Evolutionary conservation across 1,140 invertebrate genomes (phyloP), one percentile per base, ranked within the genome.

Genomic region (Octopus bimaculoides): DNA sequence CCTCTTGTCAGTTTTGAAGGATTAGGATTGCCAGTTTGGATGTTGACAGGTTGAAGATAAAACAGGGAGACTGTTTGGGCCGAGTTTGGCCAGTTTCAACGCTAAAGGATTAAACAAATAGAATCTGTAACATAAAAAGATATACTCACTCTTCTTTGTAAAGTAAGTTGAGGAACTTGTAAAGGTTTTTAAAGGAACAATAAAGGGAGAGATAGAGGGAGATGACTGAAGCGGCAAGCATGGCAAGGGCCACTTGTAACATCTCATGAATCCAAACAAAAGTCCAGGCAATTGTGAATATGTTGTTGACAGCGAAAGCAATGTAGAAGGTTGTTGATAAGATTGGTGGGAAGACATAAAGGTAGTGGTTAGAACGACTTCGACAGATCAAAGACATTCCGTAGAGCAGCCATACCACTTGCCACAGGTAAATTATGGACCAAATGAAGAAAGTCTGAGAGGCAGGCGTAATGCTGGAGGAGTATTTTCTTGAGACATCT

Each of bases 261-360:
- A 85, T 66, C 54, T 82, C 54, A 73, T 84, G 78, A 80, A 87
- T 83, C 85, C 84, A 90, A 9, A 88, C 75, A 82, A 89, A 87
- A 52, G 89, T 66, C 86, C 86, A 87, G 12, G 52, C 61, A 14
- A 85, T 81, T 41, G 83, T 85, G 26, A 78, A 77, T 12, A 52
- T 54, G 54, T 78, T 79, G 75, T 82, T 81, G n/a, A 81, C 55
- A 52, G 79, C 81, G 53, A 80, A 83, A 12, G 81, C 69, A 2
- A 79, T 8, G 69, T 79, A 84, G 14, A 83, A 56, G 12, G 66
- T 6, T 14, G 75, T 54, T 8, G 81, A 81, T 4, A 83, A 0
- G 61, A 81, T 53, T n/a, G 75, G 41, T 53, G 74, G 78, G 10
- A 54, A 41, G 8, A 54, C 26, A 69, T 81, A 81, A 4, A 81